Evolutionary conservation across 2,113 vertebrate species (phyloP), one percentile per base, ranked within the genome.

Genomic region (Colossoma macropomum): DNA sequence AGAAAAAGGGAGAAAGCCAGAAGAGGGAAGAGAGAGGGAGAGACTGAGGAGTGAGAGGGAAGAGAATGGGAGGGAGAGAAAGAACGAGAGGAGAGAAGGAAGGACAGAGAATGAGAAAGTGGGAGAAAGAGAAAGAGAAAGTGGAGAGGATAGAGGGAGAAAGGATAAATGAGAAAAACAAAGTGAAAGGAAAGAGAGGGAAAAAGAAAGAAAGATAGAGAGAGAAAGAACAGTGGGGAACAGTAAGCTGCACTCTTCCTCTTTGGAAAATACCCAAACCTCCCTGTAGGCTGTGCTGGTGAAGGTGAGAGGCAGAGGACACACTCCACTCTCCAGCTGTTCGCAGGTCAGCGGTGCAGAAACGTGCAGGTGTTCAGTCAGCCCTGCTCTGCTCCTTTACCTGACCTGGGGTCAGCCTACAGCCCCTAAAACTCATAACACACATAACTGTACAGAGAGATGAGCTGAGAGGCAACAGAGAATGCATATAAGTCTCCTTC

Each of bases 261-360:
- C 78, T 89, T 89, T 93, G 93, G 92, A 93, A 92, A 92, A 91
- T 92, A 92, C 93, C 92, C 93, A 92, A 45, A 90, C 89, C n/a
- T 76, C 88, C 86, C 91, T 83, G 87, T 48, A 90, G 90, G 89
- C 81, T 91, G 84, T 89, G 85, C 82, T 89, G 89, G 90, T 92
- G 89, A 93, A 95, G 94, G 93, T 93, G 91, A 95, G 88, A 89
- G 71, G 85, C 90, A 93, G 91, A 93, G 93, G 92, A 93, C 93
- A 89, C 73, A 52, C 83, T 79, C 82, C 76, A 76, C 87, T 86
- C 89, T 90, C 90, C 92, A 93, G 90, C 91, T 93, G 93, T 91
- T 93, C 85, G 23, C 30, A 70, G 74, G 78, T 87, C 89, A 89
- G 89, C 80, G 41, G 60, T 72, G 73, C 56, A 68, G 74, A 71